A percentile compares a stretch with the other conserved stretches of the same genome.
Evolutionary conservation across 1,140 invertebrate genomes (phyloP).

Genomic region (Chironomus tepperi): DNA sequence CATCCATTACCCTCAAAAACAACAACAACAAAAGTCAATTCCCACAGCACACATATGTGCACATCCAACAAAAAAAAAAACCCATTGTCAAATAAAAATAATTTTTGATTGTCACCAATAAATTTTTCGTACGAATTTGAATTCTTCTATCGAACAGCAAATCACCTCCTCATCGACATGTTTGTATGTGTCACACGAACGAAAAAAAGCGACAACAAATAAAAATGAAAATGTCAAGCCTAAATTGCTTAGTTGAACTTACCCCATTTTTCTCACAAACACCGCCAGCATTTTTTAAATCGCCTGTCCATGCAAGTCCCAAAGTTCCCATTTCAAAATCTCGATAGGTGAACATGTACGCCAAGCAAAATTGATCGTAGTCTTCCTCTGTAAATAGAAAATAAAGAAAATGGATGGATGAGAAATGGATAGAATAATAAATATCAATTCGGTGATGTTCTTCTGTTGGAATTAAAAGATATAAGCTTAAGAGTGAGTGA

Average conservation of each 20-base stretch:
- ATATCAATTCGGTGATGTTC: constrained; percentile 4
- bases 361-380: constrained; percentile 96
- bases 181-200: not conserved
- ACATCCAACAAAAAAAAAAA: no score
- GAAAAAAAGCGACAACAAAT: not conserved
- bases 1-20: no score
- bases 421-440: constrained; percentile 8
- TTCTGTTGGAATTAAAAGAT: not conserved
- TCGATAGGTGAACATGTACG: constrained; percentile 98
- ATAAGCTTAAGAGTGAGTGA: not conserved
- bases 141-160: no score
- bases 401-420: not conserved
- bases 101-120: no score
- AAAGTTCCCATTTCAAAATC: constrained; percentile 98
- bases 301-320: constrained; percentile 94
- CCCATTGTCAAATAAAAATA: no score
- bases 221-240: not conserved
- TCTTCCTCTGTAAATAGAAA: constrained; percentile 68
- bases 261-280: constrained; percentile 91
- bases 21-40: no score
- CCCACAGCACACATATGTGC: no score
- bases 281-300: constrained; percentile 88
- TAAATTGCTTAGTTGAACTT: constrained; percentile 36
- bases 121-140: no score
- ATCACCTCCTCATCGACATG: no score